These are phyloP conservation scores for Promerops cafer DNA, from an alignment of 2,113 vertebrate genomes.

Conservation along the genomic window DNA sequence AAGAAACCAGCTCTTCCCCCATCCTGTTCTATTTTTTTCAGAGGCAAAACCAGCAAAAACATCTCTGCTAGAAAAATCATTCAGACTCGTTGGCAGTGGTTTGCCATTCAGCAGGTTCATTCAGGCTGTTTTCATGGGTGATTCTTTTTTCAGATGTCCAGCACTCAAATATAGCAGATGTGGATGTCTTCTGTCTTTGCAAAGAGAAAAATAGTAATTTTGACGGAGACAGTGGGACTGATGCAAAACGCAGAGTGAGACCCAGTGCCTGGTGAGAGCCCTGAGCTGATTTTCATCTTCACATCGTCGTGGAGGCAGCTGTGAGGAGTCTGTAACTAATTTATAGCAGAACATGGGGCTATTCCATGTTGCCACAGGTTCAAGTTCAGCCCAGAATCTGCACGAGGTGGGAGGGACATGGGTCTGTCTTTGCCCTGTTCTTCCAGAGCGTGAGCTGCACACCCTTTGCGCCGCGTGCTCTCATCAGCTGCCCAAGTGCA, in stretches of 20 bases:
- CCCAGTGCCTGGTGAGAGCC: background rate
- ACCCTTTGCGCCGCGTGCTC: background rate
- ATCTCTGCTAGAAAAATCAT: background rate
- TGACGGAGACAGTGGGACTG: background rate
- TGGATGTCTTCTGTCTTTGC: background rate
- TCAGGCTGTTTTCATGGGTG: background rate
- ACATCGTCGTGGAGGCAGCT: background rate
- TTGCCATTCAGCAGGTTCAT: constrained; percentile 7
- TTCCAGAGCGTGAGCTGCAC: rapidly evolving
- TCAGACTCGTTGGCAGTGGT: background rate
- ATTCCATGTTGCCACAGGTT: background rate
- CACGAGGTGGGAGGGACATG: rapidly evolving
- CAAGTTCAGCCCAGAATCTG: background rate
- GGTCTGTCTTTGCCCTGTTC: background rate
- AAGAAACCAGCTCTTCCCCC: background rate
- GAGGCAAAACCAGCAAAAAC: background rate
- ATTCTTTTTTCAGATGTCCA: constrained; percentile 42
- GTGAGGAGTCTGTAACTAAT: background rate
- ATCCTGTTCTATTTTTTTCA: background rate
- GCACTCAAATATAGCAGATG: constrained; percentile 4
- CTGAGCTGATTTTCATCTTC: background rate
- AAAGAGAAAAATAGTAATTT: background rate
- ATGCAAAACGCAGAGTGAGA: background rate
- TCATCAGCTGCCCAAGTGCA: background rate
- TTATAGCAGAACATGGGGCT: background rate